phyloP scores from a whole-genome alignment of 2,888 invertebrate genomes.

The Eupithecia centaureata region DNA sequence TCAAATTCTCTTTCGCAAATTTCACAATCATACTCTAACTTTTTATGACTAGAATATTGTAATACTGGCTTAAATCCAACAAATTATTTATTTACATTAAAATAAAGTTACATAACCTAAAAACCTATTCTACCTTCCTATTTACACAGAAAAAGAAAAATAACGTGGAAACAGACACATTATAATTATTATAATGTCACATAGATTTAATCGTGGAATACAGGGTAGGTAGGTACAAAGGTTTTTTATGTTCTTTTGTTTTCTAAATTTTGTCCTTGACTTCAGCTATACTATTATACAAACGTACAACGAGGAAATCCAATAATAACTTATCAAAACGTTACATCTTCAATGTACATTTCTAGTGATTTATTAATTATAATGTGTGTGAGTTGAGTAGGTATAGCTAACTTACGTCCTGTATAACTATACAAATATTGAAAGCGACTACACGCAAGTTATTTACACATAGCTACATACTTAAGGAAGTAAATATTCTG shows the following conservation, averaged over 20 bases:
- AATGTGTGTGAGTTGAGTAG: neutral
- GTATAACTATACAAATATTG: neutral
- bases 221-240: too few relatives aligned
- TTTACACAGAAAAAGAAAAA: neutral
- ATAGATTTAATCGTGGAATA: too few relatives aligned
- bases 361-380: neutral
- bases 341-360: neutral
- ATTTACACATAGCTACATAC: neutral
- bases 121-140: too few relatives aligned
- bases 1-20: conserved; percentile 20
- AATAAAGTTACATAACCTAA: too few relatives aligned
- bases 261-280: neutral
- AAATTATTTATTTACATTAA: conserved; percentile 7
- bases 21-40: conserved; percentile 2
- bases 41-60: conserved; percentile 42
- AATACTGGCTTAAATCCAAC: conserved; percentile 35
- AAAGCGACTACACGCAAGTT: neutral
- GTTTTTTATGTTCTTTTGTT: neutral
- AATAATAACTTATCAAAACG: neutral
- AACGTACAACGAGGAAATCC: neutral
- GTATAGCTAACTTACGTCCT: too few relatives aligned
- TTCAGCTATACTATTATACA: neutral
- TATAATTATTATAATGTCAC: too few relatives aligned
- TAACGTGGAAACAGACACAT: neutral
- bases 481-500: neutral